These are phyloP conservation scores for Auanema freiburgensis DNA, from an alignment of 2,888 invertebrate species.

Conservation along the genomic window DNA sequence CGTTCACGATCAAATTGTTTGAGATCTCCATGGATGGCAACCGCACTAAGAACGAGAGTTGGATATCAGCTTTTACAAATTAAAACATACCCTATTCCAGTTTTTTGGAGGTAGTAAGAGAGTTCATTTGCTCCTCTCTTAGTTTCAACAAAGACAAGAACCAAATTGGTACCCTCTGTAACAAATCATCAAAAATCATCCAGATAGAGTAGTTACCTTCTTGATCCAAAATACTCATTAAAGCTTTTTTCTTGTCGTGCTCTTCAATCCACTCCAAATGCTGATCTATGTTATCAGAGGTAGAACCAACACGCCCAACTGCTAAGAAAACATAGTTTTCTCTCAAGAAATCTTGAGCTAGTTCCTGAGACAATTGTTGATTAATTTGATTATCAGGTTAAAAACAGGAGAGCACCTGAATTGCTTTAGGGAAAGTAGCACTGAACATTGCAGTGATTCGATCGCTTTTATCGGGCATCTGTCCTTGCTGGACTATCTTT, in stretches of 20 bases:
- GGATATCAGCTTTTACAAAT: neutral
- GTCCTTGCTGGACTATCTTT: conserved; percentile 45
- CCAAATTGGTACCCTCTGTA: conserved; percentile 70
- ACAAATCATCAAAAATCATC: neutral
- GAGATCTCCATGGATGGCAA: conserved; percentile 96
- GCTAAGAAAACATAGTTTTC: conserved; percentile 97
- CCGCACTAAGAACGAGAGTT: conserved; percentile 79
- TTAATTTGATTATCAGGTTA: neutral
- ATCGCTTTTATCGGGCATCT: conserved; percentile 89
- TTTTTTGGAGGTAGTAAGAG: conserved; percentile 74
- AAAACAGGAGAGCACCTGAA: conserved; percentile 72
- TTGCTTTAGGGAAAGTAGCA: conserved; percentile 98
- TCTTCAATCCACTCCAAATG: conserved; percentile 93
- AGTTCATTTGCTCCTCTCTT: conserved; percentile 96
- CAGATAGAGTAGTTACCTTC: conserved; percentile 21
- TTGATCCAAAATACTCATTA: conserved; percentile 84
- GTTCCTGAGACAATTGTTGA: conserved; percentile 71
- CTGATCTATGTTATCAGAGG: conserved; percentile 98
- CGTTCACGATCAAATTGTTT: conserved; percentile 79
- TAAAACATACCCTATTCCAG: conserved; percentile 21
- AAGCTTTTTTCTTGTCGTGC: conserved; percentile 90
- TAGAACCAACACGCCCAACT: conserved; percentile 97
- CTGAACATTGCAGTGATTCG: conserved; percentile 99
- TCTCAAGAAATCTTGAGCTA: conserved; percentile 94
- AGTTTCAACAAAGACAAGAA: conserved; percentile 97